These are phyloP conservation scores for Cabera pusaria DNA, from an alignment of 2,888 invertebrate genomes.

Conservation along the genomic window DNA sequence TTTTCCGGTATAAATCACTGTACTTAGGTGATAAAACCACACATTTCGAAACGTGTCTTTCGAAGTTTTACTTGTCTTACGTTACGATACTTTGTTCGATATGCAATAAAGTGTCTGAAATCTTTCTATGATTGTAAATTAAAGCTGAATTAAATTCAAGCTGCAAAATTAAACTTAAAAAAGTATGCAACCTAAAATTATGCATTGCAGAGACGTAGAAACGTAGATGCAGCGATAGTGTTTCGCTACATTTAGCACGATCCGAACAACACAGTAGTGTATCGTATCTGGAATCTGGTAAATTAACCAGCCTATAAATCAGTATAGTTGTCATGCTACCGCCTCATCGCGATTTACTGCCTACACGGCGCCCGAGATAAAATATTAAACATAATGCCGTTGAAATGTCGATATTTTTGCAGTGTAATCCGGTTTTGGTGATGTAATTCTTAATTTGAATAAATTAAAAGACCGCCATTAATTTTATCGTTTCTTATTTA, in stretches of 20 bases:
- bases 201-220: no score
- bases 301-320: constrained; percentile 47
- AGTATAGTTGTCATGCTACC: constrained; percentile 39
- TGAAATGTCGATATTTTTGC: constrained; percentile 28
- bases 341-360: constrained; percentile 35
- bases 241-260: constrained; percentile 8
- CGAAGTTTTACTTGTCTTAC: no score
- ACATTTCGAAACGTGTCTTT: no score
- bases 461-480: background rate
- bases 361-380: constrained; percentile 23
- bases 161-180: no score
- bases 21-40: no score
- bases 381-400: constrained; percentile 27
- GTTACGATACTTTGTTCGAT: no score
- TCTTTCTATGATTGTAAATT: no score
- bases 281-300: constrained; percentile 27
- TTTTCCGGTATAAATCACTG: no score
- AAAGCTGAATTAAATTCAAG: no score
- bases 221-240: background rate
- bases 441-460: constrained; percentile 7
- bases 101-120: no score
- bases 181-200: no score
- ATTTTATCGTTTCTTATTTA: background rate
- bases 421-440: constrained; percentile 23
- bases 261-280: constrained; percentile 11